Evolutionary conservation across 2,797 vertebrate genomes (phyloP).

Genomic region (Acomys russatus): DNA sequence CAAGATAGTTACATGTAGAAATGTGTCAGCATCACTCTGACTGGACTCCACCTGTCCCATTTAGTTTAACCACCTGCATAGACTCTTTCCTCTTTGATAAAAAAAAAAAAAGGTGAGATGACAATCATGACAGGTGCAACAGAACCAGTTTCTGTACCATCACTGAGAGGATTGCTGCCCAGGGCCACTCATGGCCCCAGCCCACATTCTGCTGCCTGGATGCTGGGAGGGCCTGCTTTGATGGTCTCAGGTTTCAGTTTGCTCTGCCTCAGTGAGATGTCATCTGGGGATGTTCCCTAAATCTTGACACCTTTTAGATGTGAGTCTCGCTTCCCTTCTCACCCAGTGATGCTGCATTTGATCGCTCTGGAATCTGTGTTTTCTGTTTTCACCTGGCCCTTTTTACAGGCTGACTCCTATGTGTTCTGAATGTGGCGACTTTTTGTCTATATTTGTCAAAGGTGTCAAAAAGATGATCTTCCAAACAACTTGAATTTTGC

Average conservation of each 20-base stretch:
- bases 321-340: background rate
- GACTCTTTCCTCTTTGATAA: background rate
- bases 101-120: background rate
- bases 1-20: rapidly evolving
- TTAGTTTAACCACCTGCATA: background rate
- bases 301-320: background rate
- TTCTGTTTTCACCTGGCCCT: background rate
- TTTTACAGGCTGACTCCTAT: background rate
- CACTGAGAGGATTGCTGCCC: background rate
- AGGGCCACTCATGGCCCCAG: background rate
- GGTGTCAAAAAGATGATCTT: background rate
- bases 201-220: rapidly evolving
- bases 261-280: background rate
- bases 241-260: background rate
- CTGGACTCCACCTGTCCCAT: background rate
- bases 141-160: background rate
- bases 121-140: background rate
- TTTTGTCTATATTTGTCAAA: constrained; percentile 14
- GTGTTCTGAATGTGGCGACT: background rate
- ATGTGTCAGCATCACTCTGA: rapidly evolving
- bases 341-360: background rate
- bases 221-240: background rate
- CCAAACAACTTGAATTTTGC: background rate
- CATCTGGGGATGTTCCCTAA: background rate
- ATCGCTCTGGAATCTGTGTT: background rate